These are phyloP conservation scores for Solea senegalensis DNA, from an alignment of 2,113 vertebrate species.

Conservation along the genomic window DNA sequence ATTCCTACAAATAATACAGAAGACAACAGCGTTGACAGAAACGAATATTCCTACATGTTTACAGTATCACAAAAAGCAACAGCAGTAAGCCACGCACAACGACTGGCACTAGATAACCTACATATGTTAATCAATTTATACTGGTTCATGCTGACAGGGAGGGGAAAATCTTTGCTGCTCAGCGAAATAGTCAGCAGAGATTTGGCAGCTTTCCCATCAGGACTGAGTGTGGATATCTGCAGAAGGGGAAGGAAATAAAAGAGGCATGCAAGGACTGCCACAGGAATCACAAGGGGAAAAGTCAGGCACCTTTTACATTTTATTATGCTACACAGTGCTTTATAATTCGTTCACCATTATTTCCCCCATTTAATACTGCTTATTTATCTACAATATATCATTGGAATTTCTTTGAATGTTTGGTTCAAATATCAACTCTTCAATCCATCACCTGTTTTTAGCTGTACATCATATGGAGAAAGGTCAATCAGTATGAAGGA, in stretches of 20 bases:
- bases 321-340: background rate
- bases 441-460: no score
- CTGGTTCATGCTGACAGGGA: slow-evolving; percentile 49
- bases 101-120: no score
- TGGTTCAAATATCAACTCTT: no score
- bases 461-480: no score
- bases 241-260: background rate
- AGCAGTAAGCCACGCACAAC: no score
- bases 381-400: background rate
- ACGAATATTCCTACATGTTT: no score
- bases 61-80: no score
- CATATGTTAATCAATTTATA: slow-evolving; percentile 50
- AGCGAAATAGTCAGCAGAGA: slow-evolving; percentile 28
- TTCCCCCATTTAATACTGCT: background rate
- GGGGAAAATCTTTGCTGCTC: slow-evolving; percentile 30
- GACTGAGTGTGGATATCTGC: slow-evolving; percentile 18
- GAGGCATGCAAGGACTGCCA: background rate
- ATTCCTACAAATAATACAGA: no score
- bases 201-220: slow-evolving; percentile 34
- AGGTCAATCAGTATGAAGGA: no score
- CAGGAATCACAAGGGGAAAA: background rate
- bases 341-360: background rate
- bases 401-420: no score
- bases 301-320: background rate
- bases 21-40: no score